Conservation (phyloP, 2,888 invertebrate genomes). For the Drosophila tanythrix region DNA sequence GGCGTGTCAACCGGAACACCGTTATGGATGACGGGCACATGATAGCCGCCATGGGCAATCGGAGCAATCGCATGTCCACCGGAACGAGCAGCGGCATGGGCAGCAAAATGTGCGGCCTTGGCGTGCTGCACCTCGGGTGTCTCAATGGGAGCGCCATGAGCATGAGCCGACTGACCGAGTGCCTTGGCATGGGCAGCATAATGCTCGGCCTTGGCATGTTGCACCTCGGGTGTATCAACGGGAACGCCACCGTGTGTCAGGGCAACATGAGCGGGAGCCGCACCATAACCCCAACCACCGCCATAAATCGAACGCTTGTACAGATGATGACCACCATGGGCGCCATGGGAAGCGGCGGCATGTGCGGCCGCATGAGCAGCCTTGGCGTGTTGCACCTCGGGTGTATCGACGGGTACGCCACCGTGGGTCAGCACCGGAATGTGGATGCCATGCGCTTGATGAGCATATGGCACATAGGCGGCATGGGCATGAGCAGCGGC, state of each 20-base stretch:
- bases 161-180: constrained; percentile 77
- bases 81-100: constrained; percentile 83
- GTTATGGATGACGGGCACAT: constrained; percentile 85
- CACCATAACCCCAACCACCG: constrained; percentile 80
- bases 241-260: constrained; percentile 85
- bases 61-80: constrained; percentile 77
- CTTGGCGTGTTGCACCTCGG: constrained; percentile 86
- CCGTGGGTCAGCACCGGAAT: constrained; percentile 80
- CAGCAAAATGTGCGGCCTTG: constrained; percentile 84
- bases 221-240: constrained; percentile 86
- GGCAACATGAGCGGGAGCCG: constrained; percentile 79
- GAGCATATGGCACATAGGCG: constrained; percentile 80
- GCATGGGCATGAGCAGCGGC: constrained; percentile 80
- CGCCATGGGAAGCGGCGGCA: constrained; percentile 84
- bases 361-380: constrained; percentile 86
- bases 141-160: constrained; percentile 82
- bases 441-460: constrained; percentile 71
- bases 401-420: constrained; percentile 85
- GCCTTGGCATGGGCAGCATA: constrained; percentile 85
- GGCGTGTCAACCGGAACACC: constrained; percentile 86
- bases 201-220: constrained; percentile 85
- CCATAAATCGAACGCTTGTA: constrained; percentile 85
- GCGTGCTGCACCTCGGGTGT: constrained; percentile 86
- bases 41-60: constrained; percentile 78
- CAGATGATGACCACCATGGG: constrained; percentile 83